Conservation (phyloP, 2,113 vertebrate genomes). For the Archilochus colubris region DNA sequence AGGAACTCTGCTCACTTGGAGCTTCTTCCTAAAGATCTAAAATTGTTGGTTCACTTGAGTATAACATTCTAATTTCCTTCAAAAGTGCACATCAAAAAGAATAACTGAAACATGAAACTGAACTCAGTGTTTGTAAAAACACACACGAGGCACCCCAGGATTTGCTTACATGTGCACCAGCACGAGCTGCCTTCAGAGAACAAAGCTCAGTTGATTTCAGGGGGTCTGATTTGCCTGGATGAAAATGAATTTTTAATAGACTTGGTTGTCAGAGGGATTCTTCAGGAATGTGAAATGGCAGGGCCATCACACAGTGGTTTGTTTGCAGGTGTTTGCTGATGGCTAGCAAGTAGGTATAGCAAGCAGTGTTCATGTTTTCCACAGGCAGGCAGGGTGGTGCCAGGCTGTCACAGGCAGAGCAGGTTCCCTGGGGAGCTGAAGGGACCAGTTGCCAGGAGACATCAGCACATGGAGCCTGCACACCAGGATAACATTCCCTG, state of each 20-base stretch:
- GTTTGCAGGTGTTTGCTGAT: slow-evolving; percentile 5
- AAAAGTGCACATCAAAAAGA: slow-evolving; percentile 39
- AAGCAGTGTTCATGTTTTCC: neutral
- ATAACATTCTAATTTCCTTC: slow-evolving; percentile 25
- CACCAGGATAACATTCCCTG: neutral
- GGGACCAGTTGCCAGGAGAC: neutral
- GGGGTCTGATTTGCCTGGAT: slow-evolving; percentile 9
- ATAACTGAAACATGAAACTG: slow-evolving; percentile 14
- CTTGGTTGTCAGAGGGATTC: slow-evolving; percentile 24
- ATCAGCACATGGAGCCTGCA: neutral
- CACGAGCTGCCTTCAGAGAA: slow-evolving; percentile 30
- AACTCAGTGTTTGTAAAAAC: slow-evolving; percentile 19
- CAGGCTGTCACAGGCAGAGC: neutral
- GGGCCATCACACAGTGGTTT: neutral
- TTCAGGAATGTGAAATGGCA: neutral
- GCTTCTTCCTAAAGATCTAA: neutral
- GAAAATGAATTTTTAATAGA: slow-evolving; percentile 55
- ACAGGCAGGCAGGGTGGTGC: neutral
- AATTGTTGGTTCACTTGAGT: neutral
- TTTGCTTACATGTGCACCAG: slow-evolving; percentile 19
- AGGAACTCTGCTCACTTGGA: neutral
- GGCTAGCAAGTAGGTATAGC: neutral
- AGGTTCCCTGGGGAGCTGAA: neutral
- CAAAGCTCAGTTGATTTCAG: slow-evolving; percentile 39
- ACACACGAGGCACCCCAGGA: slow-evolving; percentile 19